Evolutionary conservation across 2,888 invertebrate genomes (phyloP), one percentile per base, ranked within the genome.

Genomic region (Onthophagus sagittarius): DNA sequence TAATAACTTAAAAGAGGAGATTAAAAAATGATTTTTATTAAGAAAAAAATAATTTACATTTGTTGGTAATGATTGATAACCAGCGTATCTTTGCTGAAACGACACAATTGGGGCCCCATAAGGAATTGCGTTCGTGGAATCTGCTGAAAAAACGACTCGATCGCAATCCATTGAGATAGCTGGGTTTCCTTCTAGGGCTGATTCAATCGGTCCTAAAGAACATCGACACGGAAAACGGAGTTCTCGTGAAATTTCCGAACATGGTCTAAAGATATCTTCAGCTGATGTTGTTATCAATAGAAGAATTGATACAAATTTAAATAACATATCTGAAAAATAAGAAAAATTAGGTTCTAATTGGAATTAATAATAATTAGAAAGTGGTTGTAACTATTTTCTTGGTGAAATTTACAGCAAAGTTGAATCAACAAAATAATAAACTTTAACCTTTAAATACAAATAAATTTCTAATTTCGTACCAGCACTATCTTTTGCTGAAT

Each of bases 81-180:
- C 95, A 76, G 93, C 92, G 85, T 90, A 90, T 77, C 91, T 88
- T 83, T 96, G 96, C 74, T 92, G 91, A 85, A 94, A 94, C 6
- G 92, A 89, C 70, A 92, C 90, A 75, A 96, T 91, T 1, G 94
- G 94, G 23, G 94, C 94, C 67, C 93, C 92, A 81, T 91, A 91
- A 0, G 96, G 93, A 78, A 93, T 84, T 7, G 91, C 87, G 5
- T 23, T 23, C 0, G 94, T 91, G 77, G 92, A 91, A 82, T 96
- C 95, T 4, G 91, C 91, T 31, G 91, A 88, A 81, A 96, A 95
- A 32, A 95, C 93, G 23, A 94, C 91, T 6, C 90, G 86, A 86
- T 96, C 95, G 83, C 96, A 96, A 84, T 96, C 90, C 88, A 95
- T 91, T 78, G 90, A 87, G 77, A 95, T 90, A 72, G 89, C 85